phyloP scores from a whole-genome alignment of 2,797 vertebrate species.

The Liasis olivaceus region DNA sequence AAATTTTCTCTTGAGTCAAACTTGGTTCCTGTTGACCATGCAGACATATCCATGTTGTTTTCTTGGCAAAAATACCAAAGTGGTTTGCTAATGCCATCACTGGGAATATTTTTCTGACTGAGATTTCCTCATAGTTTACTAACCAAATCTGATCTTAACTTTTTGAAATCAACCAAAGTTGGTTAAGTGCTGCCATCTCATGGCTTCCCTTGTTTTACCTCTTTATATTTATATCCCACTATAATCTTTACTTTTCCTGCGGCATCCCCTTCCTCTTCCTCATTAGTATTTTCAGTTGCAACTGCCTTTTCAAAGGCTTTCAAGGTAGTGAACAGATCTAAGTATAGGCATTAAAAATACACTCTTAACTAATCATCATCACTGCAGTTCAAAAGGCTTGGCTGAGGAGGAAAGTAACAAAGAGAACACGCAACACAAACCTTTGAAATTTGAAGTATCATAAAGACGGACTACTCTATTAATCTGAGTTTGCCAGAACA shows the following conservation, averaged over 20 bases:
- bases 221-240: neutral
- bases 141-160: no score
- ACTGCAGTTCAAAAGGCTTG: neutral
- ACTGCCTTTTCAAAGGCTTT: neutral
- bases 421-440: neutral
- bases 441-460: neutral
- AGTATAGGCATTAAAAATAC: neutral
- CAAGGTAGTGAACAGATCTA: neutral
- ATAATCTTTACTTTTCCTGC: neutral
- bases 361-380: neutral
- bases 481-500: neutral
- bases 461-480: neutral
- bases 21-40: neutral
- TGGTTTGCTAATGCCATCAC: neutral
- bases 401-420: neutral
- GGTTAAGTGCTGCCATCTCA: neutral
- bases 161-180: neutral
- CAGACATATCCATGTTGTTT: neutral
- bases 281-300: neutral
- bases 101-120: no score
- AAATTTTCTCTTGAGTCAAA: neutral
- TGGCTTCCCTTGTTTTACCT: neutral
- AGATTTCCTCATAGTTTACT: no score
- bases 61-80: neutral
- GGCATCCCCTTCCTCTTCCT: neutral